Evolutionary conservation across 1,140 invertebrate species (phyloP), one percentile per base, ranked within the genome.

Genomic region (Lineus longissimus): DNA sequence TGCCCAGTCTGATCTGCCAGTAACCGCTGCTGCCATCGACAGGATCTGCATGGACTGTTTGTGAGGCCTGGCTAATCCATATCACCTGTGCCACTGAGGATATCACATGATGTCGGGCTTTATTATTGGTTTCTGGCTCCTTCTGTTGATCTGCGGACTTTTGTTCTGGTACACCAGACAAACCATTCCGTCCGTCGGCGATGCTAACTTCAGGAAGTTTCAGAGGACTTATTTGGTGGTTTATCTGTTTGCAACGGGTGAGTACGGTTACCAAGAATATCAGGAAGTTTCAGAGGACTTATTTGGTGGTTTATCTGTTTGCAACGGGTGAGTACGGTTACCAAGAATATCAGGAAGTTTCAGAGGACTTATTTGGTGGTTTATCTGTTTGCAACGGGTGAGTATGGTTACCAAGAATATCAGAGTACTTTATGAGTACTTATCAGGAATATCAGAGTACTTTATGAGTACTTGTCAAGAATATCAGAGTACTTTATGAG

Each of bases 251-350:
- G 87, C 87, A 11, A 83, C 83, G 74, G 80, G 83, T 83, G 61
- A 68, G 76, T 73, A 45, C 31, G n/a, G n/a, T n/a, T n/a, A n/a
- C n/a, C n/a, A n/a, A n/a, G n/a, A n/a, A n/a, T n/a, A n/a, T 88
- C 69, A 69, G 76, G 31, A 69, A 67, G n/a, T 87, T 90, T 65
- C 87, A 88, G 73, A 73, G 77, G 59, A 82, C 81, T 15, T 90
- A 88, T 72, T 82, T 89, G 47, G 66, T 83, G 13, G 86, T 87
- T 0, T 89, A 87, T 70, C 81, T 87, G 61, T 74, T 88, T 59
- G 87, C 87, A 11, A 83, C 83, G 74, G 80, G 83, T 83, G 61
- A 68, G 76, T 73, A 45, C 31, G n/a, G n/a, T n/a, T n/a, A n/a
- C n/a, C n/a, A n/a, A n/a, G n/a, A n/a, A n/a, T n/a, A n/a, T 88